These are phyloP conservation scores for Pteropus alecto DNA, from an alignment of 2,113 vertebrate species.

Conservation along the genomic window DNA sequence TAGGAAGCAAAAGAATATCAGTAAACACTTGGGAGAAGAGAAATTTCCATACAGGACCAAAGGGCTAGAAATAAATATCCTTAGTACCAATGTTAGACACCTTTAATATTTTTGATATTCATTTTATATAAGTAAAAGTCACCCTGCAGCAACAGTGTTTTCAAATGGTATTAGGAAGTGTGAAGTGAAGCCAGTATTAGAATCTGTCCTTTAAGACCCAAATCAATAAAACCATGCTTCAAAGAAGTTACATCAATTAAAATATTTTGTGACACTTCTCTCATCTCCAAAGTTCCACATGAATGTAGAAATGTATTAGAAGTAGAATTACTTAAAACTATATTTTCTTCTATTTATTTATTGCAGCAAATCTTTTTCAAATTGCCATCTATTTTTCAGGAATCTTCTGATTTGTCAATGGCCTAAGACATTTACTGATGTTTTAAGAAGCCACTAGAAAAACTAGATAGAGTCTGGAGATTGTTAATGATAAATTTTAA, in stretches of 20 bases:
- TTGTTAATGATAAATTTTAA: constrained; percentile 38
- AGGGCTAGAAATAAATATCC: neutral
- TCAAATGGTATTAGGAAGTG: neutral
- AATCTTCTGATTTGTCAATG: constrained; percentile 12
- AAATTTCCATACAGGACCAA: neutral
- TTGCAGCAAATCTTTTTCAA: neutral
- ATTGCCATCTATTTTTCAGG: constrained; percentile 15
- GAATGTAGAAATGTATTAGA: neutral
- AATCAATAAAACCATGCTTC: constrained; percentile 26
- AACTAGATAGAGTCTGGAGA: constrained; percentile 18
- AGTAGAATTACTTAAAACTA: neutral
- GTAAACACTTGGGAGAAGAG: neutral
- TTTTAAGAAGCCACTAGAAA: constrained; percentile 61
- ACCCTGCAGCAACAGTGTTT: neutral
- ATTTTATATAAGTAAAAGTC: constrained; percentile 3
- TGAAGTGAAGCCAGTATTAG: neutral
- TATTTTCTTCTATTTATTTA: constrained; percentile 6
- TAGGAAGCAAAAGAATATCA: neutral
- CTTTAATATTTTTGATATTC: constrained; percentile 6
- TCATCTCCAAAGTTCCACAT: neutral
- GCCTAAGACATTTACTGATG: constrained; percentile 38
- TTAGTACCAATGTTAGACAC: neutral
- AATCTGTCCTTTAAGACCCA: neutral
- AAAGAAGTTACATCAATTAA: neutral
- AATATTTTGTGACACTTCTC: neutral